Percentiles rank a stretch among this genome's conserved stretches.
Evolutionary conservation across 2,113 vertebrate genomes (phyloP).

Genomic region (Seriola aureovittata): DNA sequence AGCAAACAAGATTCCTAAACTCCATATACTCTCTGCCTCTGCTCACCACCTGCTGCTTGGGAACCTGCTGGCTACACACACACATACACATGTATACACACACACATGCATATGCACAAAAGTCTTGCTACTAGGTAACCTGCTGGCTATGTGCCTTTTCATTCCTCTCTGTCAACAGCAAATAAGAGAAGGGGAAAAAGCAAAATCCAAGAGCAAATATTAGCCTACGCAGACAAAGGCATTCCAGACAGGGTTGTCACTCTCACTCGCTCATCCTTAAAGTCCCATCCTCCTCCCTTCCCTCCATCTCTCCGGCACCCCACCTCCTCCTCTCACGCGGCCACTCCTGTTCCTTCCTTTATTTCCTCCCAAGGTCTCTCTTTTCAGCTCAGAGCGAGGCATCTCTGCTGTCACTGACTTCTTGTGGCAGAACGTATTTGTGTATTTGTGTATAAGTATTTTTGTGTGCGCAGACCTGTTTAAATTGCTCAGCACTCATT

Average conservation of each 20-base stretch:
- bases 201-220: slow-evolving; percentile 84
- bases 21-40: slow-evolving; percentile 25
- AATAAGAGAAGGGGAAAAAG: slow-evolving; percentile 77
- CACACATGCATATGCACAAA: slow-evolving; percentile 35
- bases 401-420: slow-evolving; percentile 22
- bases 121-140: slow-evolving; percentile 82
- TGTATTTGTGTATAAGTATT: background rate
- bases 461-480: background rate
- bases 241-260: slow-evolving; percentile 81
- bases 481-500: background rate
- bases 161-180: slow-evolving; percentile 79
- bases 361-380: slow-evolving; percentile 56
- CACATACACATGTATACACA: slow-evolving; percentile 24
- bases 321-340: slow-evolving; percentile 8
- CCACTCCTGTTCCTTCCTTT: slow-evolving; percentile 47
- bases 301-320: slow-evolving; percentile 17
- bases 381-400: slow-evolving; percentile 24
- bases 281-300: slow-evolving; percentile 60
- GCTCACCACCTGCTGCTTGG: slow-evolving; percentile 69
- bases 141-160: slow-evolving; percentile 78
- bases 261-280: slow-evolving; percentile 75
- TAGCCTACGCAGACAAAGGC: slow-evolving; percentile 80
- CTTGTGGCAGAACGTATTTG: background rate
- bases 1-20: slow-evolving; percentile 60
- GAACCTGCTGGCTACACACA: slow-evolving; percentile 61